phyloP scores from a whole-genome alignment of 2,888 invertebrate species.

The Drosophila conformis region DNA sequence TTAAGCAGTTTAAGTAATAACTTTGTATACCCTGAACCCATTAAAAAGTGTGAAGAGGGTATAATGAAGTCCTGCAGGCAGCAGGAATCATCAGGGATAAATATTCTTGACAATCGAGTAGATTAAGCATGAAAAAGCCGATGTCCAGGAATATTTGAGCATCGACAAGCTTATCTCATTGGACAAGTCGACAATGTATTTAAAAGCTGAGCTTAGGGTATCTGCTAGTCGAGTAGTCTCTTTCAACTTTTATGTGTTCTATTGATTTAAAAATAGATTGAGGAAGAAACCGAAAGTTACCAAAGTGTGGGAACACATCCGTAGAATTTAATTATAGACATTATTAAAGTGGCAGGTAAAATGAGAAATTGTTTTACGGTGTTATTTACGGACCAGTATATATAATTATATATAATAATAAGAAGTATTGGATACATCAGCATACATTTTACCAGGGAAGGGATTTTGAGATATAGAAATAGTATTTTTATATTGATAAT shows the following conservation, averaged over 20 bases:
- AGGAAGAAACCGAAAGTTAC: not conserved
- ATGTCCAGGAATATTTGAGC: not conserved
- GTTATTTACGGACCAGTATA: not conserved
- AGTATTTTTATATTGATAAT: not conserved
- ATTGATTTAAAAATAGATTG: not conserved
- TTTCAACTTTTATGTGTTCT: not conserved
- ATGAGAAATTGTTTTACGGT: not conserved
- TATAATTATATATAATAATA: not conserved
- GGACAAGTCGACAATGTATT: not conserved
- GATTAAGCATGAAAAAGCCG: too few species aligned
- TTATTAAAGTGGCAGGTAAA: not conserved
- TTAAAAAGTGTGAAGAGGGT: not conserved
- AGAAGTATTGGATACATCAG: not conserved
- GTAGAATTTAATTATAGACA: not conserved
- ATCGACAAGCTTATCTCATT: not conserved
- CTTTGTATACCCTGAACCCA: not conserved
- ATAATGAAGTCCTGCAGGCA: not conserved
- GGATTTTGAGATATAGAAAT: not conserved
- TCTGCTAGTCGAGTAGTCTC: not conserved
- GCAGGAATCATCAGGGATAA: not conserved
- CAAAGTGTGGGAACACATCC: not conserved
- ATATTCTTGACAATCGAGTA: not conserved
- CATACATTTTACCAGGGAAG: not conserved
- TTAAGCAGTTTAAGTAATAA: conserved; percentile 4
- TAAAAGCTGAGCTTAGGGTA: not conserved